Base-by-base conservation (phyloP, 2,888 invertebrate genomes). In the Ectemnius lituratus region DNA sequence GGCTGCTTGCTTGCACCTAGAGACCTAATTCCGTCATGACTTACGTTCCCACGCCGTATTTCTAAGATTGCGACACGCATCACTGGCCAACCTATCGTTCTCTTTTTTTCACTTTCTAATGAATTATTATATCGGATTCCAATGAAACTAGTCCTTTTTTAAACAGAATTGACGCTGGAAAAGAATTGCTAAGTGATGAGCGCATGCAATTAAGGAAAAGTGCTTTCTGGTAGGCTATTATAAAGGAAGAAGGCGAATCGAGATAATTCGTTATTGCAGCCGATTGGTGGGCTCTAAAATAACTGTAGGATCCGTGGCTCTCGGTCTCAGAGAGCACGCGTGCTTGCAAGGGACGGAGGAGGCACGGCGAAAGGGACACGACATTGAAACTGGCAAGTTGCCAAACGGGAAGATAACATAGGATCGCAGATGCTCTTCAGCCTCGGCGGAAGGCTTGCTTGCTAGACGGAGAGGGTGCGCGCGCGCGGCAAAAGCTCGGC, bases 331-430 rank as follows among this genome's bases (percentile, higher is more conserved):
- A 5, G 11, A 11, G 52, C 52, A 5, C 72, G 59, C 66, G 66
- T 64, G 63, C 73, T 70, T 65, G 78, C 80, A 75, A 76, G 78
- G 72, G 76, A 81, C 75, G 37, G 37, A 37, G 62, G 73, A 62
- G 76, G 69, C 76, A 84, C 76, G 76, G 83, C 82, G 70, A 82
- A 83, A 84, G 80, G 76, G 78, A 78, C 52, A 52, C 83, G 83
- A 73, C 80, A 76, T 69, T 75, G 78, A 57, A 56, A 49, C 62
- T 83, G 83, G 83, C 84, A 3, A 20, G 13, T 57, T 65, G 83
- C 83, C 83, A 83, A 83, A 71, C 78, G 83, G 80, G 75, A 83
- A 83, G 83, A 83, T 83, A 83, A 84, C 84, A 66, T 67, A 69
- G 62, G 69, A 72, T 65, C 77, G 58, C 76, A 79, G 84, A 84